Conservation (phyloP, 2,113 vertebrate genomes). For the Pyrgilauda ruficollis region DNA sequence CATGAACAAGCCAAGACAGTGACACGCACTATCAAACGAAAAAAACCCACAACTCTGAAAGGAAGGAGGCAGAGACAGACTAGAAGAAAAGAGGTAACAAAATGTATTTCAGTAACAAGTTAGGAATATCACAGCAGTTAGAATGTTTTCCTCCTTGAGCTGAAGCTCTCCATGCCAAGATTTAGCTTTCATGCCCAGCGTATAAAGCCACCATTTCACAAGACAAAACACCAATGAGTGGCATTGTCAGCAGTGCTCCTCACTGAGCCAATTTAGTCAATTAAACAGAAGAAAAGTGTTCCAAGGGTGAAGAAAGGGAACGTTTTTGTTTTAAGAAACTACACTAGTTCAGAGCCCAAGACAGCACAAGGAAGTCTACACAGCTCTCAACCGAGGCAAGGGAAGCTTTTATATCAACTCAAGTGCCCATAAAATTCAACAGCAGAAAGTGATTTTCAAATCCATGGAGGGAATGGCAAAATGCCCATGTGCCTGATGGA, state of each 20-base stretch:
- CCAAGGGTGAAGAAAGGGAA: not conserved
- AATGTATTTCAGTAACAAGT: not conserved
- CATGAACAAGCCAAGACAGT: not conserved
- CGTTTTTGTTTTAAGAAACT: not conserved
- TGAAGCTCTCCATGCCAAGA: not conserved
- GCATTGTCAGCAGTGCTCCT: not conserved
- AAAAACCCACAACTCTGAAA: not conserved
- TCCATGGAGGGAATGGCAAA: not conserved
- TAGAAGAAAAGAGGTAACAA: not conserved
- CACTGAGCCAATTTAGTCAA: not conserved
- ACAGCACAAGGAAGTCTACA: not conserved
- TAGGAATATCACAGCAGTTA: not conserved
- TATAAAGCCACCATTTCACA: not conserved
- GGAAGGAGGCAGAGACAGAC: not conserved
- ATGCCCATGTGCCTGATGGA: not conserved
- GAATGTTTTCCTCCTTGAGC: not conserved
- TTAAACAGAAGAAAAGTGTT: slow-evolving; percentile 3
- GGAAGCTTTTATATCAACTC: not conserved
- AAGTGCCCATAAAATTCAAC: not conserved
- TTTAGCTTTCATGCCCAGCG: not conserved
- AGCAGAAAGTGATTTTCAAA: not conserved
- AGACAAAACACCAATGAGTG: not conserved
- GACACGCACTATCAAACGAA: not conserved
- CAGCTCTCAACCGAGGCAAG: not conserved
- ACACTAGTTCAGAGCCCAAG: slow-evolving; percentile 4